Conservation (phyloP, 2,113 vertebrate species). For the Albula goreensis region DNA sequence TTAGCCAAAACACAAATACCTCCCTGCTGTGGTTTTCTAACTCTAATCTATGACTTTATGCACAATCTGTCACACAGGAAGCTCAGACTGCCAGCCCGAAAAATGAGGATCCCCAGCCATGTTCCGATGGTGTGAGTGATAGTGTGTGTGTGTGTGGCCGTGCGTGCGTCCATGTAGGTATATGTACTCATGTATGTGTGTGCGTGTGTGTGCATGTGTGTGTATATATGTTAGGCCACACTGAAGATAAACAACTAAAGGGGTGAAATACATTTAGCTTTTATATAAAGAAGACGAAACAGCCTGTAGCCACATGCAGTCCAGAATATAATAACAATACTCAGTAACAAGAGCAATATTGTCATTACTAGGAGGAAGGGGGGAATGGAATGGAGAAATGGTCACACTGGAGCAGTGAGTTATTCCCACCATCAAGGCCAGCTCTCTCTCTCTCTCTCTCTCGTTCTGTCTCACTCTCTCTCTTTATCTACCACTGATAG, state of each 20-base stretch:
- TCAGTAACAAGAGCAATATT: too few relatives aligned
- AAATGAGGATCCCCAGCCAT: neutral
- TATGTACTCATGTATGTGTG: too few relatives aligned
- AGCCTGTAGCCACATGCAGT: too few relatives aligned
- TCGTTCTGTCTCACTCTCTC: neutral
- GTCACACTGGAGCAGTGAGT: constrained; percentile 43
- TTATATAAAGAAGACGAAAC: too few relatives aligned
- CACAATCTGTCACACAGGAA: neutral
- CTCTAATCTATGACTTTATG: constrained; percentile 6
- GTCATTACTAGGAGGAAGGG: constrained; percentile 29
- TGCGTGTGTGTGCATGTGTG: neutral
- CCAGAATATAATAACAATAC: too few relatives aligned
- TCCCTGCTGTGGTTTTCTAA: neutral
- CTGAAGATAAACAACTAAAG: too few relatives aligned
- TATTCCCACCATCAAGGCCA: constrained; percentile 31
- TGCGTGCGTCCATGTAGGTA: neutral
- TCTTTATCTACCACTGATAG: neutral
- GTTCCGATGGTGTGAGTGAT: neutral
- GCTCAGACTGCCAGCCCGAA: neutral
- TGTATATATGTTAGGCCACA: too few relatives aligned
- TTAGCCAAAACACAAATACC: neutral
- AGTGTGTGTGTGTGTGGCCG: neutral
- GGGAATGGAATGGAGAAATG: neutral
- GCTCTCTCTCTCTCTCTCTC: constrained; percentile 6
- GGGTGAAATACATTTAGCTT: too few relatives aligned